Conservation (phyloP, 2,888 invertebrate genomes). For the Napeogenes sylphis region DNA sequence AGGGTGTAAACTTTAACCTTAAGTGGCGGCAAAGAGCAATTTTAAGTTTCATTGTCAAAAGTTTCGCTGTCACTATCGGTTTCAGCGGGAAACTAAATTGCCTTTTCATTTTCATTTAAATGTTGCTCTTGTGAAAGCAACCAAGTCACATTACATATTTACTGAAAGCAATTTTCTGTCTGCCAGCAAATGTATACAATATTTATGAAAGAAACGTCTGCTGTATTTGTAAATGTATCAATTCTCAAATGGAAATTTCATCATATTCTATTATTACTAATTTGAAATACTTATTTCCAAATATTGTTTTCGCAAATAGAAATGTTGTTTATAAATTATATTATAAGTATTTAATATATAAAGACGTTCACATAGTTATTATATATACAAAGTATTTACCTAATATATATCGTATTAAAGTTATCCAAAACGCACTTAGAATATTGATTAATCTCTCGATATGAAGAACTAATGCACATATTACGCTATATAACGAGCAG, state of each 20-base stretch:
- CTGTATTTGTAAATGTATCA: slow-evolving; percentile 26
- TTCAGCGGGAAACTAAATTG: slow-evolving; percentile 3
- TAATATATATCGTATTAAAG: no score
- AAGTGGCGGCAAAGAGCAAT: no score
- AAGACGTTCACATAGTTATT: no score
- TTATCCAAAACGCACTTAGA: no score
- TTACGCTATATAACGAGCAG: neutral
- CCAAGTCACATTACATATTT: slow-evolving; percentile 9
- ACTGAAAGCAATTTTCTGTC: slow-evolving; percentile 28
- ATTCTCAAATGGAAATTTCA: neutral
- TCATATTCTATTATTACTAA: slow-evolving; percentile 4
- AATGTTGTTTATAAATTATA: no score
- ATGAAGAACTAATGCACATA: no score
- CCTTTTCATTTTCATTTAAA: slow-evolving; percentile 11
- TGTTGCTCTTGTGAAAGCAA: slow-evolving; percentile 6
- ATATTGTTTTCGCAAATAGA: neutral
- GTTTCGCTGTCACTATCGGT: slow-evolving; percentile 10
- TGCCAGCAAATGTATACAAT: slow-evolving; percentile 28
- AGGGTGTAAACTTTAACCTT: no score
- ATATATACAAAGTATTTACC: no score
- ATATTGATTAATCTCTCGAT: no score
- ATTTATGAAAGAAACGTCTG: slow-evolving; percentile 27
- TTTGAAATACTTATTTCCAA: slow-evolving; percentile 36
- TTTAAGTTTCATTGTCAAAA: slow-evolving; percentile 9
- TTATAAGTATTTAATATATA: no score